phyloP scores from a whole-genome alignment of 2,113 vertebrate species.

The Megalops atlanticus region DNA sequence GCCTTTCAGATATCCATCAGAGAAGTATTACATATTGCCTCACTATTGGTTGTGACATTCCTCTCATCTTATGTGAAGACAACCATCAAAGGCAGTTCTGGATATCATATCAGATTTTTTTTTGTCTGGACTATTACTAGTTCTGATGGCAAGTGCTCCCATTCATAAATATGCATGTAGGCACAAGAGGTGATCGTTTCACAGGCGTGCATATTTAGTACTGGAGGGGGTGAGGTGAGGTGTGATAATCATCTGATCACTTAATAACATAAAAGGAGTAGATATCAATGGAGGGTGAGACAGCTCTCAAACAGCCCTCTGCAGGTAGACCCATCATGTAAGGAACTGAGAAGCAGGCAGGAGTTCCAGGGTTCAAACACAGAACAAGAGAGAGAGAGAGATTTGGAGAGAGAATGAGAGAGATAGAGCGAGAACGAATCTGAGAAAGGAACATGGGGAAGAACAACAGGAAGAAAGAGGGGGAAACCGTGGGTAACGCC shows the following conservation, averaged over 20 bases:
- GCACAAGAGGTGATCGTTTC: background rate
- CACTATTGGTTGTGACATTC: background rate
- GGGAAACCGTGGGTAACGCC: conserved; percentile 68
- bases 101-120: background rate
- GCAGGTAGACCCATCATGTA: no score
- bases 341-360: background rate
- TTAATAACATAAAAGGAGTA: background rate
- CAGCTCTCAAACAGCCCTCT: background rate
- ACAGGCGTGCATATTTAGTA: background rate
- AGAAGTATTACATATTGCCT: background rate
- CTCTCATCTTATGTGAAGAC: background rate
- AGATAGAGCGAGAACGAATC: conserved; percentile 59
- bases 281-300: background rate
- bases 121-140: background rate
- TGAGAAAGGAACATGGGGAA: conserved; percentile 69
- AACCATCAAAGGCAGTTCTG: background rate
- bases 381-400: conserved; percentile 27
- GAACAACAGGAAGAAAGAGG: conserved; percentile 77
- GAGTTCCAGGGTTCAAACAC: background rate
- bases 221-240: background rate
- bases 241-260: background rate
- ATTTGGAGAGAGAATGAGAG: conserved; percentile 8
- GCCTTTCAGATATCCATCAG: background rate
- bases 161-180: conserved; percentile 17
- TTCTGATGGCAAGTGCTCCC: background rate